Conservation (phyloP, 2,797 vertebrate genomes). For the Rousettus madagascariensis region DNA sequence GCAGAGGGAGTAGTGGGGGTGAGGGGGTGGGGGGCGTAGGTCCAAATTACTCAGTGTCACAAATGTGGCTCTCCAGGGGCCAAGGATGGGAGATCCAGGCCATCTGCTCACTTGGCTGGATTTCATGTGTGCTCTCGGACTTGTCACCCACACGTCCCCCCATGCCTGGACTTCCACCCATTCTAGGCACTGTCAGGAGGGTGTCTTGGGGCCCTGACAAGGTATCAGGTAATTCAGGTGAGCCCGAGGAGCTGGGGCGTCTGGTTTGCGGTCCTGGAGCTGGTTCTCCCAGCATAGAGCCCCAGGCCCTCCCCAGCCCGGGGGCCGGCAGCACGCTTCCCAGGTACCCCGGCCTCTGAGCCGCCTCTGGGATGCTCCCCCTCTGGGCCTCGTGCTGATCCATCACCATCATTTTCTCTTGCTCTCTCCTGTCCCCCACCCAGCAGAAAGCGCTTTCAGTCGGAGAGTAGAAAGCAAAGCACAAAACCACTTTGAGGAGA, state of each 20-base stretch:
- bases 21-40: not conserved
- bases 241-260: not conserved
- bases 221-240: not conserved
- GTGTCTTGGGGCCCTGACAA: not conserved
- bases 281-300: not conserved
- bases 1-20: not conserved
- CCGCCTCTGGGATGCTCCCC: accelerated
- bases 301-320: not conserved
- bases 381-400: conserved; percentile 26
- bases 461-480: conserved; percentile 93
- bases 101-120: not conserved
- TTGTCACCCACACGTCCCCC: not conserved
- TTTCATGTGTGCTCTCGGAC: not conserved
- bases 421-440: conserved; percentile 30
- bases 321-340: not conserved
- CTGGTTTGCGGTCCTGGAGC: not conserved
- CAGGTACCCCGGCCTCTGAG: not conserved
- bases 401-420: conserved; percentile 43
- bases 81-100: not conserved
- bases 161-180: not conserved
- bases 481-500: conserved; percentile 95
- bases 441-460: conserved; percentile 93
- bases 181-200: too few relatives aligned
- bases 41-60: not conserved
- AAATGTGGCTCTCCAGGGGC: not conserved